Percentiles rank a stretch among this genome's conserved stretches.
Conservation (phyloP, 2,888 invertebrate species). For the Drosophila pseudotalamancana region DNA sequence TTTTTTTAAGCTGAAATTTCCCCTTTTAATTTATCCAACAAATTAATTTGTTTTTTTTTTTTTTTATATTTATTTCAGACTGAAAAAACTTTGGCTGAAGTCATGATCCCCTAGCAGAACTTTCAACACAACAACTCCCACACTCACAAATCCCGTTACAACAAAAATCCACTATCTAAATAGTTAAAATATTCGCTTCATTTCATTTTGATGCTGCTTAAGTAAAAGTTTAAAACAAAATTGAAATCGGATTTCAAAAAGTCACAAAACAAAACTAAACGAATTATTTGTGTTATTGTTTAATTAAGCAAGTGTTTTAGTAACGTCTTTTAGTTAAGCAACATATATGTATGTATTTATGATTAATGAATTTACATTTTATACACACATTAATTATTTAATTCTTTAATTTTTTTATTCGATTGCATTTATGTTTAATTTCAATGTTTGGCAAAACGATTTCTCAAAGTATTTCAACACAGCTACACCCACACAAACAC, state of each 20-base stretch:
- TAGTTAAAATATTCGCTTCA: constrained; percentile 15
- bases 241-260: constrained; percentile 65
- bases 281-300: constrained; percentile 43
- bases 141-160: too few species aligned
- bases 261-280: constrained; percentile 59
- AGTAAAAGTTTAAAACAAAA: constrained; percentile 23
- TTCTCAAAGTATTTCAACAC: constrained; percentile 59
- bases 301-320: constrained; percentile 34
- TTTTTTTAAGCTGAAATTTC: too few species aligned
- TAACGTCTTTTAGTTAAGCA: constrained; percentile 11
- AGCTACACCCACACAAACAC: constrained; percentile 7
- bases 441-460: constrained; percentile 36
- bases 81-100: constrained; percentile 90
- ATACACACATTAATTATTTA: constrained; percentile 6
- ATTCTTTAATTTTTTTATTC: constrained; percentile 32
- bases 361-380: constrained; percentile 39
- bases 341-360: constrained; percentile 10
- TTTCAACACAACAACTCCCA: constrained; percentile 38
- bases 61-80: constrained; percentile 85
- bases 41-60: background rate
- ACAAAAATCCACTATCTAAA: constrained; percentile 5
- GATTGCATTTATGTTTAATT: constrained; percentile 62
- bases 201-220: constrained; percentile 40
- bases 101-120: constrained; percentile 85
- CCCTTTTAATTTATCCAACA: constrained; percentile 28